Evolutionary conservation across 2,797 vertebrate genomes (phyloP).

Genomic region (Champsocephalus esox): DNA sequence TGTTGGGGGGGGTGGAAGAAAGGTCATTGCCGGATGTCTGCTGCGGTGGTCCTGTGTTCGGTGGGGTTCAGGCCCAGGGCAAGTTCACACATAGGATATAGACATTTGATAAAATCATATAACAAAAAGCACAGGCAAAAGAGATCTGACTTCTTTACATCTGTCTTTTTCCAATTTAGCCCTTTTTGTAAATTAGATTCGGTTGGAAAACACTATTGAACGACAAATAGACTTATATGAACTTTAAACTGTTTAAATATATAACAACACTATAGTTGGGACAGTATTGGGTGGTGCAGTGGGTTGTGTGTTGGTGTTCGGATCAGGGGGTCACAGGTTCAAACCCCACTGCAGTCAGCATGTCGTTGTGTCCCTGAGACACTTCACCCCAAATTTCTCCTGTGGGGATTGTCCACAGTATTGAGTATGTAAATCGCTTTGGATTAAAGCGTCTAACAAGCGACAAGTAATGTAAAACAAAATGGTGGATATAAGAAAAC

Average conservation of each 20-base stretch:
- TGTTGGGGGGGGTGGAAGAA: conserved; percentile 45
- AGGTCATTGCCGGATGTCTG: conserved; percentile 49
- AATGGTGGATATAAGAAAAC: no score
- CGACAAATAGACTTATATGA: not conserved
- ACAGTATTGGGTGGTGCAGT: not conserved
- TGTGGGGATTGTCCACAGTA: no score
- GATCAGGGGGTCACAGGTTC: no score
- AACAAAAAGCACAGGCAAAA: not conserved
- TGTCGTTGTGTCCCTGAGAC: no score
- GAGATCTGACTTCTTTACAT: not conserved
- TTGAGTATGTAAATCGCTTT: no score
- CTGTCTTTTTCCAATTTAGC: not conserved
- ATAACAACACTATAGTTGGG: not conserved
- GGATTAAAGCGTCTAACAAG: no score
- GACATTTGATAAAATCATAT: conserved; percentile 35
- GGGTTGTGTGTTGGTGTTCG: no score
- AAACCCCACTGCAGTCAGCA: no score
- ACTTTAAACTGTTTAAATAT: not conserved
- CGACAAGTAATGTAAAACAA: not conserved
- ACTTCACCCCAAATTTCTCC: no score
- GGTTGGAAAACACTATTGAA: not conserved
- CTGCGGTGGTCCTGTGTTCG: conserved; percentile 50
- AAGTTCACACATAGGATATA: conserved; percentile 29
- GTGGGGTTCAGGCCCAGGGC: conserved; percentile 35
- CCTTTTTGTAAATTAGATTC: not conserved